Base-by-base conservation (phyloP, 2,113 vertebrate genomes). In the Poeciliopsis occidentalis region DNA sequence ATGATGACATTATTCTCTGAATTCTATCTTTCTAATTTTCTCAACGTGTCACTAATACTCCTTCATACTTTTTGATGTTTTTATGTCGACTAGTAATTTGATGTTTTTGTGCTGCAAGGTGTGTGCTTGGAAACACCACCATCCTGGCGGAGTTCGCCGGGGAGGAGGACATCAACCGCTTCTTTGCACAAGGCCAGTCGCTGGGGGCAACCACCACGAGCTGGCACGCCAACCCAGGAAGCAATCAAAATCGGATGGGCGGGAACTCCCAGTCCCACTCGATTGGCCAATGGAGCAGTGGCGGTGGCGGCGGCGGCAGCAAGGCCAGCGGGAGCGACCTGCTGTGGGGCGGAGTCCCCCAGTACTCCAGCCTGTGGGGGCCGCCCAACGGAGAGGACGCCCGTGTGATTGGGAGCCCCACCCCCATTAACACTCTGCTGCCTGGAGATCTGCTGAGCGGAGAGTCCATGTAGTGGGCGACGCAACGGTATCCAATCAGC, bases 111-210 rank as follows among this genome's bases (percentile, higher is more conserved):
- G 12, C 27, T 39, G 64, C 7, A 61, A 99, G 98, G 98, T 99
- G 98, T 39, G 98, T 99, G 78, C 95, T 99, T 85, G 98, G 98
- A 85, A 99, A 99, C 95, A 99, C 98, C 89, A 99, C 98, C 93
- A 99, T 99, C 94, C 91, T 99, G 94, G 98, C 98, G 0, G 98
- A 99, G 93, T 99, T 99, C 26, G 98, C 98, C 1, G 96, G 98
- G 0, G 98, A 99, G 85, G 98, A 99, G 68, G 98, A 99, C 79
- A 96, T 99, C 83, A 99, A 97, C 88, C 97, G 97, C 39, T 99
- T 99, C 95, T 93, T 99, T 87, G 97, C 98, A 81, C 97, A 99
- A 93, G 97, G 97, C 91, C 98, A 99, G 90, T 94, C 96, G 0
- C 95, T 99, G 67, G 90, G 86, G 89, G 94, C 96, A 0, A 96